Percentiles rank a stretch among this genome's conserved stretches.
Conservation (phyloP, 2,113 vertebrate species). For the Rousettus leschenaultii region DNA sequence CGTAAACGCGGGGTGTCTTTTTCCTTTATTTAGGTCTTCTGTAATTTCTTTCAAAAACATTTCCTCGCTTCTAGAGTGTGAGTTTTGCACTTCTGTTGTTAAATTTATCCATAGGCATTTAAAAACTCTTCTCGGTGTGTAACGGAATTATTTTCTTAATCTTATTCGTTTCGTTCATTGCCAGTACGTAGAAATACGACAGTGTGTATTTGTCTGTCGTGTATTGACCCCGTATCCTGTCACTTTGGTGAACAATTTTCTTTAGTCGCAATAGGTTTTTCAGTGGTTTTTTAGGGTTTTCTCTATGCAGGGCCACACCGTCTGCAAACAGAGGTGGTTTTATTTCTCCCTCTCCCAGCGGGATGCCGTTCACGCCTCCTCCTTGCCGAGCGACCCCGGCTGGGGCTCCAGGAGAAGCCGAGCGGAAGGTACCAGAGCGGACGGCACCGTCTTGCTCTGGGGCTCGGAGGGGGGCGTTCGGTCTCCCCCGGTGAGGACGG, state of each 20-base stretch:
- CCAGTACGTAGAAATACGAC: neutral
- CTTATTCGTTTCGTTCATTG: neutral
- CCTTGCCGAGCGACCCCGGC: neutral
- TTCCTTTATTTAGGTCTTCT: neutral
- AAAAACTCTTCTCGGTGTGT: neutral
- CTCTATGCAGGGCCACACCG: neutral
- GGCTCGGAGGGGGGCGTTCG: rapidly evolving
- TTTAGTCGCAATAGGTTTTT: neutral
- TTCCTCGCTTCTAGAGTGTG: neutral
- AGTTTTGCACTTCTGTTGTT: neutral
- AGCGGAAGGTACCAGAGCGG: neutral
- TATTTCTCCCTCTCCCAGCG: neutral
- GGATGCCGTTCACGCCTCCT: neutral
- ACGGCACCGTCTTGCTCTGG: rapidly evolving
- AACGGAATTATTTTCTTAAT: neutral
- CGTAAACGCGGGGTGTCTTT: neutral
- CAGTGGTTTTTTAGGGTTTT: neutral
- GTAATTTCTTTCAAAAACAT: neutral
- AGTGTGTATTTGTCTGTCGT: neutral
- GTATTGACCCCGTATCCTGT: neutral
- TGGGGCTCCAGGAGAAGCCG: rapidly evolving
- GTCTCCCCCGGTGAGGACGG: rapidly evolving
- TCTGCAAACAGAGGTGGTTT: neutral
- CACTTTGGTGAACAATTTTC: neutral
- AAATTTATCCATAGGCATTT: neutral